Base-by-base conservation (phyloP, 2,888 invertebrate species). In the Timandra comae region DNA sequence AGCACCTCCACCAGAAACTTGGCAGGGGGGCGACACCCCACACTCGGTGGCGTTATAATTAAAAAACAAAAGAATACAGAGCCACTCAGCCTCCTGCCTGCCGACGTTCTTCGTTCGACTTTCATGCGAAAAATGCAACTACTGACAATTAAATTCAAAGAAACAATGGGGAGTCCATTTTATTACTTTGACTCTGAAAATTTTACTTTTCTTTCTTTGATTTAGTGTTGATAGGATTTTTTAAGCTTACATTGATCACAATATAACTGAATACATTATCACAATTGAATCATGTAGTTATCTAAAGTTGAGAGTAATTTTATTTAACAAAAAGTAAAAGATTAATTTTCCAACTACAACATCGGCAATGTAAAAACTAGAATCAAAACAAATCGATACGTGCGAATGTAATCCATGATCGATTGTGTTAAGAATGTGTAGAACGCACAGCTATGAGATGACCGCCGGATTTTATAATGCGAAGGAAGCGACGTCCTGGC, bases 381-480 rank as follows among this genome's bases (percentile, higher is more conserved):
- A n/a, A n/a, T n/a, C n/a, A n/a, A n/a, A n/a, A n/a, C n/a, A n/a
- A n/a, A n/a, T n/a, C n/a, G n/a, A n/a, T n/a, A n/a, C n/a, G n/a
- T n/a, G n/a, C n/a, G n/a, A n/a, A n/a, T n/a, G n/a, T n/a, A n/a
- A n/a, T n/a, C n/a, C n/a, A n/a, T n/a, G n/a, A n/a, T n/a, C n/a
- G n/a, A n/a, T n/a, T n/a, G n/a, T n/a, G n/a, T n/a, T n/a, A n/a
- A n/a, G n/a, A n/a, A n/a, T n/a, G n/a, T n/a, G n/a, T n/a, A n/a
- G n/a, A n/a, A n/a, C n/a, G n/a, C n/a, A n/a, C n/a, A n/a, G n/a
- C n/a, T n/a, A n/a, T 6, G 16, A 86, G 86, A 86, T 86, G 86
- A 86, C 86, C 86, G 78, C 85, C 77, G 82, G 80, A 79, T 86
- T 86, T 86, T 86, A 86, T 86, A 86, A 86, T 86, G 68, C 73